phyloP scores from a whole-genome alignment of 2,113 vertebrate species.

The Pungitius pungitius region DNA sequence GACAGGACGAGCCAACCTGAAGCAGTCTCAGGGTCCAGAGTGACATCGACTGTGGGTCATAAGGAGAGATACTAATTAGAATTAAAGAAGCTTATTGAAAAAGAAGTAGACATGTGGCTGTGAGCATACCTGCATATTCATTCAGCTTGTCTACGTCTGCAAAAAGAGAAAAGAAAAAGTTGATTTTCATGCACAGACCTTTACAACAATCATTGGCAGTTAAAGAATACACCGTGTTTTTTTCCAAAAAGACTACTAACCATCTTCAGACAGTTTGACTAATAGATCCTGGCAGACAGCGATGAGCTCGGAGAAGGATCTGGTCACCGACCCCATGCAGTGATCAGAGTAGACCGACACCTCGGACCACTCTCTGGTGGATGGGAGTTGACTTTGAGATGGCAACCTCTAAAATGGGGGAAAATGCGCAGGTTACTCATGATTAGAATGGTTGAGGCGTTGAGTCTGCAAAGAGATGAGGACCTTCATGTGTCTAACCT shows the following conservation, averaged over 20 bases:
- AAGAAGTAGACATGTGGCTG: no score
- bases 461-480: accelerated
- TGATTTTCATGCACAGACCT: neutral
- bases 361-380: constrained; percentile 57
- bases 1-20: constrained; percentile 68
- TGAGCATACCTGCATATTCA: constrained; percentile 49
- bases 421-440: neutral
- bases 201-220: neutral
- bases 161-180: neutral
- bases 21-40: constrained; percentile 68
- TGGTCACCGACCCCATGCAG: constrained; percentile 1
- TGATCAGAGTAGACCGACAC: constrained; percentile 19
- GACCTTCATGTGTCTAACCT: constrained; percentile 38
- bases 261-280: no score
- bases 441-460: neutral
- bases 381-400: neutral
- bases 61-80: neutral
- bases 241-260: no score
- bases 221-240: neutral
- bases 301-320: no score
- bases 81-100: neutral
- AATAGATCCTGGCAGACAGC: no score
- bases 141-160: constrained; percentile 41
- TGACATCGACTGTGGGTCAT: constrained; percentile 49
- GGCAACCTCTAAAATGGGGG: constrained; percentile 41